Evolutionary conservation across 2,113 vertebrate species (phyloP).

Genomic region (Sturnira hondurensis): DNA sequence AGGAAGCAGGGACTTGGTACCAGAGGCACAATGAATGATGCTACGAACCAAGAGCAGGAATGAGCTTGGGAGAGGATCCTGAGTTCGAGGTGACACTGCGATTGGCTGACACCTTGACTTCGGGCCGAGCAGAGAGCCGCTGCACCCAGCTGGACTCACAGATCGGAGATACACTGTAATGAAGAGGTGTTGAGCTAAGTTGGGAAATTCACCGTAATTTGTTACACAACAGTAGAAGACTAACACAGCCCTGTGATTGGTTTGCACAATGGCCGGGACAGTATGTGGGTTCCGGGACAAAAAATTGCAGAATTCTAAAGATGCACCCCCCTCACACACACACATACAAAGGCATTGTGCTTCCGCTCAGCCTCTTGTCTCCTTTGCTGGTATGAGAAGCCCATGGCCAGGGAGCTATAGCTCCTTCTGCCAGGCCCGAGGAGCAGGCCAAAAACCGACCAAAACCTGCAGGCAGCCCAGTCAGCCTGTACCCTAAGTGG

Average conservation of each 20-base stretch:
- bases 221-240: background rate
- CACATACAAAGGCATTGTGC: background rate
- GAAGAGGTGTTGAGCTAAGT: background rate
- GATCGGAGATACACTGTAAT: too few relatives aligned
- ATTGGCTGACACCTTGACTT: background rate
- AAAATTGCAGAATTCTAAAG: too few relatives aligned
- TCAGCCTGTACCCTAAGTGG: background rate
- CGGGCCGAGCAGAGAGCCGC: background rate
- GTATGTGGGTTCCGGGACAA: background rate
- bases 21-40: accelerated
- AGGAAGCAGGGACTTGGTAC: background rate
- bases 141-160: accelerated
- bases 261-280: background rate
- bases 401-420: background rate
- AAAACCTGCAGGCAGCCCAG: background rate
- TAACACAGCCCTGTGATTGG: background rate
- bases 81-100: background rate
- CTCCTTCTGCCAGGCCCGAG: background rate
- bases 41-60: background rate
- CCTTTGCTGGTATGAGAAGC: background rate
- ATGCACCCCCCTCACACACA: too few relatives aligned
- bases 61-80: background rate
- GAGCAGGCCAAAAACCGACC: background rate
- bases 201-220: background rate
- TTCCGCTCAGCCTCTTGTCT: background rate